Conservation (phyloP, 1,140 invertebrate genomes). For the Caerostris darwini region DNA sequence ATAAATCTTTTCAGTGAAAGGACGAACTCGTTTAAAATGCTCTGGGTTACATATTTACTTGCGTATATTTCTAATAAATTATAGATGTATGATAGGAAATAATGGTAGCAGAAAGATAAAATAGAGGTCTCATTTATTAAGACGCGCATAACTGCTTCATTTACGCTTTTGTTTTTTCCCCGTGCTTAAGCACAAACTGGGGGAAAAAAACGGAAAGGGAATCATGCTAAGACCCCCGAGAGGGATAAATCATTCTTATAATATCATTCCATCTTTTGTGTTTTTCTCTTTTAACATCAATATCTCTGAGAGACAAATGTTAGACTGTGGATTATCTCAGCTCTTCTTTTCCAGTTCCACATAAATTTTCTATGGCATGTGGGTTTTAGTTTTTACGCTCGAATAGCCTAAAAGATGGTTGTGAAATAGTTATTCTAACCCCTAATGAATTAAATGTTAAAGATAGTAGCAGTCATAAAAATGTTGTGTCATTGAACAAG, state of each 20-base stretch:
- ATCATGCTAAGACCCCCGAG: not conserved
- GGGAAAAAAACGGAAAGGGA: not conserved
- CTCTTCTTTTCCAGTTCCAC: too few species aligned
- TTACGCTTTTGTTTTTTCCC: constrained; percentile 14
- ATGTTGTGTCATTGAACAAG: too few species aligned
- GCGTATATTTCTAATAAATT: not conserved
- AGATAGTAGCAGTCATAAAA: too few species aligned
- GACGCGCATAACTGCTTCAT: constrained; percentile 23
- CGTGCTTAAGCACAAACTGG: not conserved
- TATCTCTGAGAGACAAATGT: too few species aligned
- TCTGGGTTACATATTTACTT: not conserved
- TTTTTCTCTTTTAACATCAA: not conserved
- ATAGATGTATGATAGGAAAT: constrained; percentile 3
- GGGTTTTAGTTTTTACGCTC: not conserved
- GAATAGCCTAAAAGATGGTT: not conserved
- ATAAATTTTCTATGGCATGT: not conserved
- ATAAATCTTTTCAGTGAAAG: too few species aligned
- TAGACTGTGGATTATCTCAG: too few species aligned
- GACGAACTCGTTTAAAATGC: too few species aligned
- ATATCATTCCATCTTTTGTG: constrained; percentile 7
- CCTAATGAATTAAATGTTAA: too few species aligned
- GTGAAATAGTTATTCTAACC: not conserved
- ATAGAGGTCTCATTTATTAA: not conserved
- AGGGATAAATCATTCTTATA: not conserved
- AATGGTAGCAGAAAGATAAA: not conserved